Evolutionary conservation across 64 coral and sea anemone species (phyloP).

Genomic region (Acropora yongei): DNA sequence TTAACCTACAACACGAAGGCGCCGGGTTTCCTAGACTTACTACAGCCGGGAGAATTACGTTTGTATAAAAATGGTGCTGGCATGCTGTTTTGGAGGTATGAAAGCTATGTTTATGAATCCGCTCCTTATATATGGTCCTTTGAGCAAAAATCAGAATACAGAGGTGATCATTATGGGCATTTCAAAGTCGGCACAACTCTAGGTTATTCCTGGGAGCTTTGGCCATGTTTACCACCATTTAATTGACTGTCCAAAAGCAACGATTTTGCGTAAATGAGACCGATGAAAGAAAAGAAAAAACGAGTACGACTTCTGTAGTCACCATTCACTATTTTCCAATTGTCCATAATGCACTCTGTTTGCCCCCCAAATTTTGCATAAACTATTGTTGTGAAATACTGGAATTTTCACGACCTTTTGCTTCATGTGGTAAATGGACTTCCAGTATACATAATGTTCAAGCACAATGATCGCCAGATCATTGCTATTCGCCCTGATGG

Average conservation of each 20-base stretch:
- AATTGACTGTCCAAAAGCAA: background rate
- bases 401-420: slow-evolving; percentile 50
- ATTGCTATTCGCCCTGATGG: slow-evolving; percentile 42
- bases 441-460: slow-evolving; percentile 37
- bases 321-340: background rate
- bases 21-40: background rate
- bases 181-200: background rate
- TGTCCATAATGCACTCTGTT: slow-evolving; percentile 1
- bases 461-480: slow-evolving; percentile 25
- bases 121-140: background rate
- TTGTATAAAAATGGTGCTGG: background rate
- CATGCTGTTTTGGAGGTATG: slow-evolving; percentile 4
- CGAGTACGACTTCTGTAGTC: background rate
- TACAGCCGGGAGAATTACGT: background rate
- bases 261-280: slow-evolving; percentile 22
- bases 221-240: slow-evolving; percentile 8
- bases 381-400: slow-evolving; percentile 38
- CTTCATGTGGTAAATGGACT: slow-evolving; percentile 44
- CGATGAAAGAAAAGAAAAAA: background rate
- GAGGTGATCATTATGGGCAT: slow-evolving; percentile 13
- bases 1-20: background rate
- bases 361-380: background rate
- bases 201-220: slow-evolving; percentile 16
- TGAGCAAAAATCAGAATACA: slow-evolving; percentile 19
- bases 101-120: background rate